Conservation (phyloP, 1,140 invertebrate genomes). For the Papilio glaucus region DNA sequence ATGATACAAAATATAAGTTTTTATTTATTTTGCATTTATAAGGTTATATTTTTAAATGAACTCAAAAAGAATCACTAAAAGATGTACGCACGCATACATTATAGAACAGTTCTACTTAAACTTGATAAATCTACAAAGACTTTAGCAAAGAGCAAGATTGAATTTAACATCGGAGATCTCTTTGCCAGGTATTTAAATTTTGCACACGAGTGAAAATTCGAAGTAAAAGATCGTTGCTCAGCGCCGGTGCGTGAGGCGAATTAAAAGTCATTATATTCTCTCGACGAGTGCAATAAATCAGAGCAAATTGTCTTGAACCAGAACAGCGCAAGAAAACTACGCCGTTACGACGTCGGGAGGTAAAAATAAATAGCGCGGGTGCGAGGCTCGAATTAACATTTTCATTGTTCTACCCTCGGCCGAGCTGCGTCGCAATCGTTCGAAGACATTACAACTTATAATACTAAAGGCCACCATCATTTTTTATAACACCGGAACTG, state of each 20-base stretch:
- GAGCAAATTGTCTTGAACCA: slow-evolving; percentile 28
- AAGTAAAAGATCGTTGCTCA: slow-evolving; percentile 19
- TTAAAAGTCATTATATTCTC: slow-evolving; percentile 39
- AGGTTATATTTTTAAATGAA: not conserved
- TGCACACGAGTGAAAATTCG: slow-evolving; percentile 34
- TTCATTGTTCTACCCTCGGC: slow-evolving; percentile 70
- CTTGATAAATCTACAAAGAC: not conserved
- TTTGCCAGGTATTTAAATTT: slow-evolving; percentile 34
- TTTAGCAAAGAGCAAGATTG: slow-evolving; percentile 27
- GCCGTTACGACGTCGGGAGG: slow-evolving; percentile 46
- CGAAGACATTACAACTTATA: slow-evolving; percentile 78
- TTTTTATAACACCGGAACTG: slow-evolving; percentile 1
- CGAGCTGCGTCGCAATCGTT: slow-evolving; percentile 72
- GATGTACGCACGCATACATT: not conserved
- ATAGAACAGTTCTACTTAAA: slow-evolving; percentile 5
- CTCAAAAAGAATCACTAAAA: not conserved
- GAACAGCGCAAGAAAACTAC: slow-evolving; percentile 44
- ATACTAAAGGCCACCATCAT: slow-evolving; percentile 70
- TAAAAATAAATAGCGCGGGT: slow-evolving; percentile 67
- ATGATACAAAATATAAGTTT: no score
- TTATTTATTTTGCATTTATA: not conserved
- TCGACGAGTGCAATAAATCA: slow-evolving; percentile 33
- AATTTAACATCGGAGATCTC: slow-evolving; percentile 26
- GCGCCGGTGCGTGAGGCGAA: slow-evolving; percentile 27
- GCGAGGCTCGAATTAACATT: slow-evolving; percentile 69